A percentile compares a stretch with the other conserved stretches of the same genome.
phyloP scores from a whole-genome alignment of 2,113 vertebrate genomes.

The Ochotona princeps region DNA sequence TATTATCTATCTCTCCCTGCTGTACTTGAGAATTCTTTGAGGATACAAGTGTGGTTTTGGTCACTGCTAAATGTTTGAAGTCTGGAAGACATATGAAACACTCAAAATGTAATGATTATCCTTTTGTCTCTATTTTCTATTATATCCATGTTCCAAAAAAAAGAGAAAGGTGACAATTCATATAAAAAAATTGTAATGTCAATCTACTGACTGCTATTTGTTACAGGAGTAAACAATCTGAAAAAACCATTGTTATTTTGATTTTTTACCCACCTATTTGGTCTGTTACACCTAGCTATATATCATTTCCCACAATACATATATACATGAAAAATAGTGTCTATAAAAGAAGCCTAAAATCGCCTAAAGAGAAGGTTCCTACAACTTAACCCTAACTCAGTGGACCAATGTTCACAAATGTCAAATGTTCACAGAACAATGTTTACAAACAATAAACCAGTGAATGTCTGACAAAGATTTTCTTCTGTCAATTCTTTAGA shows the following conservation, averaged over 20 bases:
- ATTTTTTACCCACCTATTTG: background rate
- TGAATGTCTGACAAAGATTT: background rate
- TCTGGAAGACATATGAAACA: background rate
- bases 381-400: background rate
- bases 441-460: background rate
- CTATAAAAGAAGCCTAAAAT: background rate
- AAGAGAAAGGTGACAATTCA: background rate
- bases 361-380: background rate
- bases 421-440: background rate
- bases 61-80: background rate
- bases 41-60: background rate
- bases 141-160: background rate
- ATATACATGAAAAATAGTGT: background rate
- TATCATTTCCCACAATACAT: background rate
- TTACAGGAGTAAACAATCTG: background rate
- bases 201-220: background rate
- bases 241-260: background rate
- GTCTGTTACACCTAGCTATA: background rate
- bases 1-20: background rate
- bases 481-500: background rate
- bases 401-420: background rate
- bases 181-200: background rate
- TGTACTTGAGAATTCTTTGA: background rate
- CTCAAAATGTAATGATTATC: background rate
- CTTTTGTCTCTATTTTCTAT: background rate